Evolutionary conservation across 2,888 invertebrate species (phyloP).

Genomic region (Seira ritae): DNA sequence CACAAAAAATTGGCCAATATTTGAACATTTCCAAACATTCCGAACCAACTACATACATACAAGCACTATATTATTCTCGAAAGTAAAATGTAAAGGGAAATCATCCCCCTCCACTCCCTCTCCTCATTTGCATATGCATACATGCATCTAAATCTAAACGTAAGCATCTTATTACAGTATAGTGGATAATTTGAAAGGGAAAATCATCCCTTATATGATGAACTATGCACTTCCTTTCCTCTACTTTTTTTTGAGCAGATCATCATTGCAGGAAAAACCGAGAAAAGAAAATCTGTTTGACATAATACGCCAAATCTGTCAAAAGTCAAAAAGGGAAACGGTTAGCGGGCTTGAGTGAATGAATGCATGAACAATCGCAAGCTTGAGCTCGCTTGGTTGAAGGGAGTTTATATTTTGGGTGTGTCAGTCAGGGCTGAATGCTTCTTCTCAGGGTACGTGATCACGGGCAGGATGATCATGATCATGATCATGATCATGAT

Average conservation of each 20-base stretch:
- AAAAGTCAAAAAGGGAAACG: constrained; percentile 57
- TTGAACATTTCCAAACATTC: too few relatives aligned
- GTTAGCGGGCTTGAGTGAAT: constrained; percentile 27
- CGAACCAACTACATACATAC: too few relatives aligned
- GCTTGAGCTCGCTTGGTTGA: constrained; percentile 23
- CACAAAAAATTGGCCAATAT: too few relatives aligned
- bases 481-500: constrained; percentile 7
- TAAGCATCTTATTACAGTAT: constrained; percentile 9
- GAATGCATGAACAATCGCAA: constrained; percentile 5
- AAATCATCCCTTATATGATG: constrained; percentile 14
- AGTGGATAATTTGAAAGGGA: constrained; percentile 10
- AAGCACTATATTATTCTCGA: too few relatives aligned
- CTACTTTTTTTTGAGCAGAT: constrained; percentile 10
- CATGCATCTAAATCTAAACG: constrained; percentile 26
- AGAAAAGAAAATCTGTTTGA: constrained; percentile 49
- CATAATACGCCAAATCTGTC: constrained; percentile 64
- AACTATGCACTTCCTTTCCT: constrained; percentile 14
- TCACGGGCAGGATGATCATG: constrained; percentile 19
- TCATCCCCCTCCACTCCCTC: background rate
- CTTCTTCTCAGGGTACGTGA: constrained; percentile 21
- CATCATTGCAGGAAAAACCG: constrained; percentile 23
- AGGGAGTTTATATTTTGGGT: constrained; percentile 51
- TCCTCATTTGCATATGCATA: constrained; percentile 27
- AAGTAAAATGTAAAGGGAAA: too few relatives aligned
- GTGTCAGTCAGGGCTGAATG: constrained; percentile 60